These are phyloP conservation scores for Percopsis transmontana DNA, from an alignment of 2,113 vertebrate species.

Conservation along the genomic window DNA sequence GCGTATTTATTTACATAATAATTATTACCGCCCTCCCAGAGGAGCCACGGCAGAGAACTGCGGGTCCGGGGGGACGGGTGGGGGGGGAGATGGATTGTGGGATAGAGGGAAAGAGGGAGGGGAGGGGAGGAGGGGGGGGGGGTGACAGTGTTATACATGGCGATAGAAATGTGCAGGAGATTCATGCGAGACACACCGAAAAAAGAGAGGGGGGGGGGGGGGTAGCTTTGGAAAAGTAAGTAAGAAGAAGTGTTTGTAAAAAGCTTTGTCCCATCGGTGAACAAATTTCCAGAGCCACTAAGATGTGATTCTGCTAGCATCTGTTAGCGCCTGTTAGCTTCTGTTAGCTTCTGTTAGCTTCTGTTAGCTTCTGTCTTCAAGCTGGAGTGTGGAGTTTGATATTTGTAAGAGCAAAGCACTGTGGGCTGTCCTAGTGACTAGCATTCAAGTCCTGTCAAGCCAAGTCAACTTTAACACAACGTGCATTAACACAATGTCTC, in stretches of 20 bases:
- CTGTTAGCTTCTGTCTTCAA: too few species aligned
- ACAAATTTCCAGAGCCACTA: slow-evolving; percentile 27
- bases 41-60: slow-evolving; percentile 34
- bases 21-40: slow-evolving; percentile 81
- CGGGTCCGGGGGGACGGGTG: slow-evolving; percentile 37
- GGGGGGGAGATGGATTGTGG: slow-evolving; percentile 58
- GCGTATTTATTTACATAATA: slow-evolving; percentile 88
- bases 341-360: too few species aligned
- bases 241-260: not conserved
- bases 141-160: not conserved
- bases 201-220: not conserved
- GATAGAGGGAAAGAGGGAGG: slow-evolving; percentile 31
- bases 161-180: not conserved
- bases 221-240: not conserved
- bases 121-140: slow-evolving; percentile 43
- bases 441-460: too few species aligned
- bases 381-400: slow-evolving; percentile 61
- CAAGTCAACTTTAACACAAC: too few species aligned
- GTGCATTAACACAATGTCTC: too few species aligned
- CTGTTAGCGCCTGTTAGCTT: too few species aligned
- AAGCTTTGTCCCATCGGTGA: not conserved
- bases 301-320: slow-evolving; percentile 63
- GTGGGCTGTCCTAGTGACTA: too few species aligned
- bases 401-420: slow-evolving; percentile 28
- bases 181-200: not conserved